Evolutionary conservation across 2,113 vertebrate species (phyloP).

Genomic region (Microcebus lehilahytsara): DNA sequence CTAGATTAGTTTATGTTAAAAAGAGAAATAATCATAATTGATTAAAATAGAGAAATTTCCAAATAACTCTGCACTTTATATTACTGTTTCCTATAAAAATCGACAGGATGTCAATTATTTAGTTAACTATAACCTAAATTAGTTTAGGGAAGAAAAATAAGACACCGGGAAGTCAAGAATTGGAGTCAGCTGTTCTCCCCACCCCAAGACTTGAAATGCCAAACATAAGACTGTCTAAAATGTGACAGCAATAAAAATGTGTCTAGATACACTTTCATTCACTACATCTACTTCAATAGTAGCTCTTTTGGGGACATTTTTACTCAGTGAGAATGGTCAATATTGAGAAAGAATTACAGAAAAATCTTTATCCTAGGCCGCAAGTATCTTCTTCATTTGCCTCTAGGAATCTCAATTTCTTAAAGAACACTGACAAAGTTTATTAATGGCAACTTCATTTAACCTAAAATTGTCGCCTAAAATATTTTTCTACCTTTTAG

Average conservation of each 20-base stretch:
- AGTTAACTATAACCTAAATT: background rate
- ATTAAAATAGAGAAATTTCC: background rate
- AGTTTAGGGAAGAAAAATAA: background rate
- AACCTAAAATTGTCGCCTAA: background rate
- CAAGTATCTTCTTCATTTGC: background rate
- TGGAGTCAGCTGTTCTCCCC: background rate
- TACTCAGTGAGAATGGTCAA: background rate
- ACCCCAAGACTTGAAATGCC: background rate
- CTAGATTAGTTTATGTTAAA: slow-evolving; percentile 80
- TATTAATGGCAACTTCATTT: background rate
- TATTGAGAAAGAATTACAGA: background rate
- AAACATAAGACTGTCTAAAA: background rate
- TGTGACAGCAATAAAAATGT: background rate
- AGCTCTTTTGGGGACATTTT: background rate
- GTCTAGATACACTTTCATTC: background rate
- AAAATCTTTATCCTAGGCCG: background rate
- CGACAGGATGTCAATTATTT: background rate
- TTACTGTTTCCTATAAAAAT: background rate
- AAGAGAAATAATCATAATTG: background rate
- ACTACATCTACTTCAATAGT: background rate
- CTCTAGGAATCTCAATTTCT: slow-evolving; percentile 3
- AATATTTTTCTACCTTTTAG: background rate
- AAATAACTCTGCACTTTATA: background rate
- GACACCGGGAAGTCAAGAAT: background rate
- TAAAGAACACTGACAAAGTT: background rate